Percentiles rank a stretch among this genome's conserved stretches.
These are phyloP conservation scores for Empis stercorea DNA, from an alignment of 2,888 invertebrate genomes.

Conservation along the genomic window DNA sequence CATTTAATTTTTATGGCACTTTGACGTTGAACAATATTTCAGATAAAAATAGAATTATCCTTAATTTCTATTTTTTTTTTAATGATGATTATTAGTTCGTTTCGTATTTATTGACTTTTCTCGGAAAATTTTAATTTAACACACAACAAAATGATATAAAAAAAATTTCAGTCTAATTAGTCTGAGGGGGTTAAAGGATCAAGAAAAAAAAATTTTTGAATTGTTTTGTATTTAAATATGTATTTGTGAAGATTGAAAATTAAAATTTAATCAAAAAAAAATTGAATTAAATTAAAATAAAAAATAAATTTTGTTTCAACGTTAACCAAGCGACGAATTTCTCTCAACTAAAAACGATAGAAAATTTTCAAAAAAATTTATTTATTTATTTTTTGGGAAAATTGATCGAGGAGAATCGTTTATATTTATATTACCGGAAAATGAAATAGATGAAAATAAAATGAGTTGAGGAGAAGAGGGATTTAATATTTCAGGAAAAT, in stretches of 20 bases:
- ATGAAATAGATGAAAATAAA: too few relatives aligned
- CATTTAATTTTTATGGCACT: not conserved
- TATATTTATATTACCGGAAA: too few relatives aligned
- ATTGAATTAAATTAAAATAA: not conserved
- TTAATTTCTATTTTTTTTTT: not conserved
- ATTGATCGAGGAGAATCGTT: too few relatives aligned
- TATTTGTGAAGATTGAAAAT: too few relatives aligned
- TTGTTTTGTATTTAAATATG: too few relatives aligned
- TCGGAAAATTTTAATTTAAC: not conserved
- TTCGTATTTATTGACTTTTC: not conserved
- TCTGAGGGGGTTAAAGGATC: too few relatives aligned
- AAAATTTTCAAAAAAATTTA: not conserved
- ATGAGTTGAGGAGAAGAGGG: too few relatives aligned
- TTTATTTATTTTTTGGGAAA: too few relatives aligned
- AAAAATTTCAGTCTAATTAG: too few relatives aligned
- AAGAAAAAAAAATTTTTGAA: too few relatives aligned
- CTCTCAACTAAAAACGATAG: conserved; percentile 33
- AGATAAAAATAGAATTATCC: not conserved
- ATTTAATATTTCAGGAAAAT: too few relatives aligned
- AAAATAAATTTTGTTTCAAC: conserved; percentile 10
- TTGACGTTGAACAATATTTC: not conserved
- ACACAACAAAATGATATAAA: not conserved
- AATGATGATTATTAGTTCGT: not conserved
- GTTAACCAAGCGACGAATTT: conserved; percentile 38
- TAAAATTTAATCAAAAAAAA: not conserved